Evolutionary conservation across 2,888 invertebrate genomes (phyloP).

Genomic region (Gastrophysa polygoni): DNA sequence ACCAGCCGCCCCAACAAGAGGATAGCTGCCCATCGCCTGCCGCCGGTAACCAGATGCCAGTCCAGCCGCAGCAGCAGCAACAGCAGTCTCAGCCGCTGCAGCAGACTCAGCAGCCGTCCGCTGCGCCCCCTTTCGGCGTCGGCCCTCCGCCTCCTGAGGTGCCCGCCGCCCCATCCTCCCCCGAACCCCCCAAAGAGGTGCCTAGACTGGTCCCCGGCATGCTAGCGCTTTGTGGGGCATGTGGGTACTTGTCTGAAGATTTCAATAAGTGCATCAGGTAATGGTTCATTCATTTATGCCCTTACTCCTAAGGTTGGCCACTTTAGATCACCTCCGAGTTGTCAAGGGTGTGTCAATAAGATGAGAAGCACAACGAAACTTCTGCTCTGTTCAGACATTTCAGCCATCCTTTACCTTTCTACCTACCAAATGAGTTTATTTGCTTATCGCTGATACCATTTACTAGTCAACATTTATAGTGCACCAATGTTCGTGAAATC

Average conservation of each 20-base stretch:
- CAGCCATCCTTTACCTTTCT: too few relatives aligned
- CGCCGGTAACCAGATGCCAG: conserved; percentile 12
- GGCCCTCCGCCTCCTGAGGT: too few relatives aligned
- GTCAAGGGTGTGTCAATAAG: too few relatives aligned
- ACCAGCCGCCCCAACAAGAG: conserved; percentile 1
- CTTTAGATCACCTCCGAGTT: too few relatives aligned
- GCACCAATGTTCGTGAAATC: too few relatives aligned
- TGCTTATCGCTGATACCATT: too few relatives aligned
- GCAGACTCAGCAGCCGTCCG: conserved; percentile 9
- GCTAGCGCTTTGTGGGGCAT: conserved; percentile 78
- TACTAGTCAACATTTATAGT: too few relatives aligned
- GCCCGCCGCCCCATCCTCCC: conserved; percentile 49
- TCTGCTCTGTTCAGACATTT: too few relatives aligned
- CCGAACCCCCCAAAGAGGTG: conserved; percentile 62
- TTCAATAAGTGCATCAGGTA: conserved; percentile 74
- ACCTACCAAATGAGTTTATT: too few relatives aligned
- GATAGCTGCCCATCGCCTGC: background rate
- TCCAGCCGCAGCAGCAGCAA: background rate
- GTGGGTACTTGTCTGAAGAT: conserved; percentile 80
- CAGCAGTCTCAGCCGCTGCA: background rate
- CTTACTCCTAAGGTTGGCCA: too few relatives aligned
- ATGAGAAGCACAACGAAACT: too few relatives aligned
- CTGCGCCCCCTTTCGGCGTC: background rate
- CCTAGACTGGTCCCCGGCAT: conserved; percentile 73
- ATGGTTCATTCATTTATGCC: too few relatives aligned